Conservation (phyloP, 2,797 vertebrate genomes). For the Rhinichthys osculus region DNA sequence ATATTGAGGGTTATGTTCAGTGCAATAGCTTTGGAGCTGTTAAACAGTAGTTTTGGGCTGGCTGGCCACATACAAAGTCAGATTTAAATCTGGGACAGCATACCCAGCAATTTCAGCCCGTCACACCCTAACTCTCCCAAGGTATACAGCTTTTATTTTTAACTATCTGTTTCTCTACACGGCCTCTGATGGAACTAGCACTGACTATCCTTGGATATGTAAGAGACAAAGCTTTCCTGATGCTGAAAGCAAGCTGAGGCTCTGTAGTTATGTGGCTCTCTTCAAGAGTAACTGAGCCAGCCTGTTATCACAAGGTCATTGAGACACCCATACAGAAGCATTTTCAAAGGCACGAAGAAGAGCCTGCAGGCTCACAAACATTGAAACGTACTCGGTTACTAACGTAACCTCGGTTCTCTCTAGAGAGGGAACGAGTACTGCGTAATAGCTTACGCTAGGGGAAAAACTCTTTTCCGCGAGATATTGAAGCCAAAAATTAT, state of each 20-base stretch:
- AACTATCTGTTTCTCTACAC: constrained; percentile 64
- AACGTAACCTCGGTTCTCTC: no score
- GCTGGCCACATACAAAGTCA: constrained; percentile 68
- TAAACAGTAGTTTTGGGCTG: constrained; percentile 63
- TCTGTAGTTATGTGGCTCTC: constrained; percentile 40
- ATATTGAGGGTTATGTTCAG: constrained; percentile 53
- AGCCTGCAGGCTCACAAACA: constrained; percentile 42
- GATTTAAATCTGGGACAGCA: constrained; percentile 73
- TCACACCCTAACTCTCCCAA: constrained; percentile 77
- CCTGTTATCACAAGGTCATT: constrained; percentile 58
- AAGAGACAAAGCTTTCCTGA: constrained; percentile 50
- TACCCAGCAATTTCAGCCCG: constrained; percentile 79
- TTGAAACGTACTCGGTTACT: no score
- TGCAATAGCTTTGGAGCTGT: constrained; percentile 49
- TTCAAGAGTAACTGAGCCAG: constrained; percentile 40
- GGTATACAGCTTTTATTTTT: constrained; percentile 78
- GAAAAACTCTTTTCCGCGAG: no score
- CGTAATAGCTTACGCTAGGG: no score
- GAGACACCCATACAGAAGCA: constrained; percentile 54
- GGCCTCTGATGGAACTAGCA: constrained; percentile 41
- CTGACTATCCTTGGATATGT: constrained; percentile 44
- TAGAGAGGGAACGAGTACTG: no score
- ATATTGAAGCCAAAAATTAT: no score
- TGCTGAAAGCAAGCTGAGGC: constrained; percentile 35
- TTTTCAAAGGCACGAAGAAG: constrained; percentile 59